A percentile compares a stretch with the other conserved stretches of the same genome.
Conservation (phyloP, 1,140 invertebrate species). For the Drosophila punjabiensis region DNA sequence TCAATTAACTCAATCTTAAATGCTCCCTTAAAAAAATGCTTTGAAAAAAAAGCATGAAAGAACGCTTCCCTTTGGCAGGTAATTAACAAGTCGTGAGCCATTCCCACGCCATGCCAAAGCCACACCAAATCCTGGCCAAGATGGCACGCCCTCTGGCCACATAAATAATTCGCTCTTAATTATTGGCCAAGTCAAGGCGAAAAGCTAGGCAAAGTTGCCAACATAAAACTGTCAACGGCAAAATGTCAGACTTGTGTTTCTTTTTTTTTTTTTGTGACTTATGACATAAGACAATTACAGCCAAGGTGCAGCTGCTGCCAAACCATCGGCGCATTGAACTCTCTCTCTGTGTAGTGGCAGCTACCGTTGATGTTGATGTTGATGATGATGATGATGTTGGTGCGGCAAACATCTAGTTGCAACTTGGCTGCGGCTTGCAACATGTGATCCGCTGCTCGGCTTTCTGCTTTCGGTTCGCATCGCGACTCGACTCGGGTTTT, state of each 20-base stretch:
- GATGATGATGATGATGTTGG: constrained; percentile 12
- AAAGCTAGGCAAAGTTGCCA: constrained; percentile 15
- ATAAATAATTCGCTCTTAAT: constrained; percentile 70
- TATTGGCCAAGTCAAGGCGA: constrained; percentile 45
- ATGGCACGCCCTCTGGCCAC: constrained; percentile 49
- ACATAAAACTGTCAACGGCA: constrained; percentile 73
- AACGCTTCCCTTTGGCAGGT: constrained; percentile 38
- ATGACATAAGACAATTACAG: constrained; percentile 78
- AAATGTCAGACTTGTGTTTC: constrained; percentile 55
- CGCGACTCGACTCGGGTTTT: constrained; percentile 26
- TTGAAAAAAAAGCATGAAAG: background rate
- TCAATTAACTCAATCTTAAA: constrained; percentile 11
- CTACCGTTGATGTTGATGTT: constrained; percentile 25
- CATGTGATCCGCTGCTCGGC: constrained; percentile 33
- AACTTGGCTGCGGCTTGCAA: constrained; percentile 39
- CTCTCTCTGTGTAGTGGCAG: constrained; percentile 3
- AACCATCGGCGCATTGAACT: constrained; percentile 53
- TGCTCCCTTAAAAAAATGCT: constrained; percentile 12
- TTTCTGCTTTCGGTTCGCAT: constrained; percentile 15
- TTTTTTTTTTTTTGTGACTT: constrained; percentile 56
- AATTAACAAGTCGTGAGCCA: constrained; percentile 39
- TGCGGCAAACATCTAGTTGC: constrained; percentile 32
- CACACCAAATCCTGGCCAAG: constrained; percentile 28
- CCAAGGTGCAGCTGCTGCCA: constrained; percentile 57
- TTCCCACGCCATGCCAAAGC: constrained; percentile 47